These are phyloP conservation scores for Steinernema feltiae DNA, from an alignment of 1,140 invertebrate genomes.

Conservation along the genomic window DNA sequence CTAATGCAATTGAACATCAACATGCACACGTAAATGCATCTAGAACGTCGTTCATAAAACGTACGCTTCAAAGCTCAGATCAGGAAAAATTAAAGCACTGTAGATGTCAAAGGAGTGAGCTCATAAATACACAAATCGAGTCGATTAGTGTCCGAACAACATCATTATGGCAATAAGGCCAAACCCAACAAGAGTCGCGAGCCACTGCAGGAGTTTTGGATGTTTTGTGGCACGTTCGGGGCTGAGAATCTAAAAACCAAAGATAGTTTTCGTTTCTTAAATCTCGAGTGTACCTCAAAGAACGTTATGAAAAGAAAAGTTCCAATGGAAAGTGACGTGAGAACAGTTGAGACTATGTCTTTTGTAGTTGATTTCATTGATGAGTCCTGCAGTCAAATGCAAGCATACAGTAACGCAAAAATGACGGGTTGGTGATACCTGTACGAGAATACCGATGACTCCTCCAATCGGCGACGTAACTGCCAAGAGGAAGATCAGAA, in stretches of 20 bases:
- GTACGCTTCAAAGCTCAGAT: too few species aligned
- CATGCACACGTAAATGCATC: too few species aligned
- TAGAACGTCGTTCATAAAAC: too few species aligned
- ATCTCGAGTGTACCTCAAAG: slow-evolving; percentile 37
- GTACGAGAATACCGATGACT: slow-evolving; percentile 40
- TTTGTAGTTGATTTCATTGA: slow-evolving; percentile 31
- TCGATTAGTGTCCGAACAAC: slow-evolving; percentile 18
- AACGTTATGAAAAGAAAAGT: slow-evolving; percentile 49
- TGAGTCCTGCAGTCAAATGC: slow-evolving; percentile 31
- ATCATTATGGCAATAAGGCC: slow-evolving; percentile 28
- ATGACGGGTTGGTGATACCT: slow-evolving; percentile 28
- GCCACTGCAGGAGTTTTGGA: slow-evolving; percentile 41
- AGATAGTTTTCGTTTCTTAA: slow-evolving; percentile 11
- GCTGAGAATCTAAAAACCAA: slow-evolving; percentile 40
- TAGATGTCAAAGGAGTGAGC: too few species aligned
- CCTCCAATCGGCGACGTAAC: slow-evolving; percentile 66
- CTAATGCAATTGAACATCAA: too few species aligned
- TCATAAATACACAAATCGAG: too few species aligned
- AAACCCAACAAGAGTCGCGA: slow-evolving; percentile 31
- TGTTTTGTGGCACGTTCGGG: slow-evolving; percentile 42
- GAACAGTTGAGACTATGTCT: slow-evolving; percentile 34
- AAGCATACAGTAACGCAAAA: slow-evolving; percentile 16
- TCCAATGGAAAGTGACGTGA: slow-evolving; percentile 42
- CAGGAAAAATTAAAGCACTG: too few species aligned
- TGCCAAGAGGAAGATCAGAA: slow-evolving; percentile 65